These are phyloP conservation scores for Phasianus colchicus DNA, from an alignment of 2,113 vertebrate genomes.

Conservation along the genomic window DNA sequence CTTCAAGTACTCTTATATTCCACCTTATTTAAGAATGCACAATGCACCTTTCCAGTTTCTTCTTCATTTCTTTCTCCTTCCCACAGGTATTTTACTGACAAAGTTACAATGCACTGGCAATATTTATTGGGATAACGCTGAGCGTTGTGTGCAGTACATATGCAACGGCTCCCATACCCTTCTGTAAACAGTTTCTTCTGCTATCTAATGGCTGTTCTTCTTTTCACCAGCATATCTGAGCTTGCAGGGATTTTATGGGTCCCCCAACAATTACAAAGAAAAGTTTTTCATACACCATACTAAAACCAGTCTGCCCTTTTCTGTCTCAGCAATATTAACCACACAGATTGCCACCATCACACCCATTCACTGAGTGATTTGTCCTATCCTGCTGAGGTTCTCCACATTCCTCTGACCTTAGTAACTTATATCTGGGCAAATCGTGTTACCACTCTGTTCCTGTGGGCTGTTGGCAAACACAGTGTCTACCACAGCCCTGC, in stretches of 20 bases:
- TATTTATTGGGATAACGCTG: not conserved
- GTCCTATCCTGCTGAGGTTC: not conserved
- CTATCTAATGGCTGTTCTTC: not conserved
- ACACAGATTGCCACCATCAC: accelerated
- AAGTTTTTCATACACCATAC: not conserved
- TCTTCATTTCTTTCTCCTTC: not conserved
- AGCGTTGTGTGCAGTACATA: not conserved
- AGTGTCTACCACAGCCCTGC: not conserved
- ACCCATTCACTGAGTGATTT: not conserved
- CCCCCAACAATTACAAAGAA: not conserved
- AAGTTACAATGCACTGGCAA: not conserved
- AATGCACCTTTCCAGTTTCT: not conserved
- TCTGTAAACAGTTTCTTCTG: not conserved
- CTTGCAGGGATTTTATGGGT: no score
- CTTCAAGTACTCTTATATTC: not conserved
- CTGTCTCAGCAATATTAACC: not conserved
- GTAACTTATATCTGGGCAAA: not conserved
- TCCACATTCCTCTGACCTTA: not conserved
- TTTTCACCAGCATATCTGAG: not conserved
- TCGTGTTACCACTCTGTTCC: not conserved
- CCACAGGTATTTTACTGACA: not conserved
- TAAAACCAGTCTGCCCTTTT: accelerated
- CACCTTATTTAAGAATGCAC: not conserved
- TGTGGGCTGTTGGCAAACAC: not conserved
- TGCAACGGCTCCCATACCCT: not conserved